Evolutionary conservation across 2,113 vertebrate genomes (phyloP).

Genomic region (Lathamus discolor): DNA sequence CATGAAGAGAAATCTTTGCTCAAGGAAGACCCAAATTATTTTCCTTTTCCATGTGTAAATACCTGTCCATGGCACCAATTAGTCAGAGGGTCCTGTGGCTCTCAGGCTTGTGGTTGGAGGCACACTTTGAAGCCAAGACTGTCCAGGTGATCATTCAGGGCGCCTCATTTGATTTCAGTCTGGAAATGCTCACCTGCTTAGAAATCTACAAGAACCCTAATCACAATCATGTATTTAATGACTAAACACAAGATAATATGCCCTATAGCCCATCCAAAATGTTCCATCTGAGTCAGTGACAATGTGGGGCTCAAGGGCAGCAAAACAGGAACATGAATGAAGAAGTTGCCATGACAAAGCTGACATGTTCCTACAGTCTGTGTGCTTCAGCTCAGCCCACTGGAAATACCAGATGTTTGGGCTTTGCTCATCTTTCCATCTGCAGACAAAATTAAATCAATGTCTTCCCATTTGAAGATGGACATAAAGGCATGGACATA

Average conservation of each 20-base stretch:
- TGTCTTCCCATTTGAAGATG: neutral
- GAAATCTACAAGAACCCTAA: neutral
- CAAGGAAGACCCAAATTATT: neutral
- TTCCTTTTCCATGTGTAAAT: neutral
- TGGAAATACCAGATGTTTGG: neutral
- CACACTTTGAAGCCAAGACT: neutral
- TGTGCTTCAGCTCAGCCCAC: neutral
- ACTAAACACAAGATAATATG: neutral
- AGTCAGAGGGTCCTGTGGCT: neutral
- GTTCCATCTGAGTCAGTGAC: neutral
- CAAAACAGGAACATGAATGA: neutral
- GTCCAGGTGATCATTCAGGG: neutral
- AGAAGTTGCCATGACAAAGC: fast-evolving
- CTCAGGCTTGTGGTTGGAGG: neutral
- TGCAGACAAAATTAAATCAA: neutral
- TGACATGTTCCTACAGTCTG: neutral
- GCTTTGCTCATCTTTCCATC: neutral
- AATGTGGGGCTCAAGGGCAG: neutral
- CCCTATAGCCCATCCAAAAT: neutral
- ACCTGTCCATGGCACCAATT: neutral
- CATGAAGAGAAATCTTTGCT: neutral
- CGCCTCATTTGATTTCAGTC: neutral
- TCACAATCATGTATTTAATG: neutral
- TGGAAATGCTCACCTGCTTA: neutral
- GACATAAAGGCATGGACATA: neutral